These are phyloP conservation scores for Hippocampus barbouri DNA, from an alignment of 2,113 vertebrate genomes.

Conservation along the genomic window DNA sequence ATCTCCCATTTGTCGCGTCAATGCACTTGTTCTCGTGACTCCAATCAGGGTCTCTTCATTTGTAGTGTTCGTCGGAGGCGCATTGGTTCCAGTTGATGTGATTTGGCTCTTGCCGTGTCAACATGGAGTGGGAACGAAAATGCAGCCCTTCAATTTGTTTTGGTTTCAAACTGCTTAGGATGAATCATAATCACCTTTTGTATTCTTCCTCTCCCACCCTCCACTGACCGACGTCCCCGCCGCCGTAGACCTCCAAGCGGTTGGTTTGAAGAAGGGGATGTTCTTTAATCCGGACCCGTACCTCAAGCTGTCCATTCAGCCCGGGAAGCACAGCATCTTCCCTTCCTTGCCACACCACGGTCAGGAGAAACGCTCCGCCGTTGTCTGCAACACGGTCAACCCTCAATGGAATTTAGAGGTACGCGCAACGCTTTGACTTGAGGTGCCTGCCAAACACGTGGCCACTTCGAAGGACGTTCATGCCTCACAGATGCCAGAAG, in stretches of 20 bases:
- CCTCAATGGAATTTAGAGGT: slow-evolving; percentile 93
- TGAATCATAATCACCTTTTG: background rate
- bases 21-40: background rate
- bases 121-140: background rate
- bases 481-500: background rate
- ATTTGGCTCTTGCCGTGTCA: background rate
- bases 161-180: too few species aligned
- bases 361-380: slow-evolving; percentile 90
- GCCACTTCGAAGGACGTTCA: background rate
- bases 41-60: background rate
- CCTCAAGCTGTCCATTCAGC: slow-evolving; percentile 96
- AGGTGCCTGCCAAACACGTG: background rate
- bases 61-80: background rate
- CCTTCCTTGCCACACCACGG: slow-evolving; percentile 93
- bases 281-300: slow-evolving; percentile 99
- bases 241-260: slow-evolving; percentile 85
- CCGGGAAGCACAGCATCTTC: slow-evolving; percentile 96
- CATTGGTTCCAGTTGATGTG: background rate
- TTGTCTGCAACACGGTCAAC: slow-evolving; percentile 90
- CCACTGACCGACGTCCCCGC: background rate
- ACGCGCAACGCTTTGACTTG: background rate
- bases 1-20: background rate
- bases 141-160: background rate
- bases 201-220: background rate
- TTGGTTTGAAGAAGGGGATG: slow-evolving; percentile 98